Percentiles rank a stretch among this genome's conserved stretches.
Evolutionary conservation across 2,113 vertebrate species (phyloP).

Genomic region (Naja naja): DNA sequence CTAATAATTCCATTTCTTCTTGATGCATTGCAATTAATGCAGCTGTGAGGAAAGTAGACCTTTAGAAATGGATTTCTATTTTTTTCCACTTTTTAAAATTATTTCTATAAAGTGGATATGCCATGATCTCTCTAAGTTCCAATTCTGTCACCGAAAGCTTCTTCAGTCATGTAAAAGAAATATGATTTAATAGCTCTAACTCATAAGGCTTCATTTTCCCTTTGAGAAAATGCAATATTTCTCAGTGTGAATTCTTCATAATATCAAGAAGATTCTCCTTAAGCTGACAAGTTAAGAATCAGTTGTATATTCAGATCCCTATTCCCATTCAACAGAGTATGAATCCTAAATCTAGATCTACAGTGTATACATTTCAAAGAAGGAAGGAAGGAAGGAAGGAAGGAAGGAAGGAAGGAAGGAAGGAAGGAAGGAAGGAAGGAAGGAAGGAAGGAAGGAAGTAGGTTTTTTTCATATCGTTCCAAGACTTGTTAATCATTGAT

Average conservation of each 20-base stretch:
- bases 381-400: background rate
- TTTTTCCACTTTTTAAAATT: background rate
- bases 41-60: background rate
- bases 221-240: constrained; percentile 12
- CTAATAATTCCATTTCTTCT: constrained; percentile 1
- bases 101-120: constrained; percentile 1
- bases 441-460: background rate
- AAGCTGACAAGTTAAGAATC: constrained; percentile 3
- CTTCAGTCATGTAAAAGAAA: background rate
- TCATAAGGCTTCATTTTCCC: constrained; percentile 21
- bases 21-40: background rate
- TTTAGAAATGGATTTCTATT: background rate
- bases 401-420: background rate
- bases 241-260: constrained; percentile 1
- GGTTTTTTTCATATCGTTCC: background rate
- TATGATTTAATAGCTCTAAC: constrained; percentile 3
- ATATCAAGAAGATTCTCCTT: constrained; percentile 9
- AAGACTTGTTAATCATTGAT: background rate
- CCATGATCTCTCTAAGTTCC: background rate
- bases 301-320: background rate
- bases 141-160: constrained; percentile 13
- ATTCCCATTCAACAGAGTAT: background rate
- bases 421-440: background rate
- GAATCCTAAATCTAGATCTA: background rate
- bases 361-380: background rate